Evolutionary conservation across 2,113 vertebrate species (phyloP), one percentile per base, ranked within the genome.

Genomic region (Callospermophilus lateralis): DNA sequence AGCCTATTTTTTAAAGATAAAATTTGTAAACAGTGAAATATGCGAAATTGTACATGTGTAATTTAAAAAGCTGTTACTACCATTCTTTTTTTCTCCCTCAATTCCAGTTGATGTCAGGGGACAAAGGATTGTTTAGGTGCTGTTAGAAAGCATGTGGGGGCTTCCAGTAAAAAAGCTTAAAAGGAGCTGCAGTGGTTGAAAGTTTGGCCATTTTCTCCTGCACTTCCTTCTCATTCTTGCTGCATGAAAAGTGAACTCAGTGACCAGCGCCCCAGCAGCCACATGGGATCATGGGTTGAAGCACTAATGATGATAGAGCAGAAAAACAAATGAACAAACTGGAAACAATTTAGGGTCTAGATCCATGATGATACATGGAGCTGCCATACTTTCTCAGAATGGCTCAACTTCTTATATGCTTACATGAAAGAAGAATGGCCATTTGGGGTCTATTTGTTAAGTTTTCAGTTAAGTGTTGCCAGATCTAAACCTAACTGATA

Each of bases 1-100:
- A 32, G 42, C 19, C n/a, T 84, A 15, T 12, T 34, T 74, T 81
- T 78, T 39, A 13, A 12, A 94, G 68, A 72, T 73, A 34, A 86
- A 86, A 78, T 68, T 63, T 78, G 53, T 37, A 77, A 86, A 61
- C 42, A 72, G 78, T 65, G 84, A 93, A 51, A 92, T 63, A 53
- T 9, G 65, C 16, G n/a, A 34, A 28, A 53, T 86, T 42, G 48
- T 77, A 67, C 72, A 32, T 10, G 8, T 79, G 32, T 78, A 58
- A 78, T 73, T 79, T 42, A 73, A 10, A 51, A 73, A 8, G 11
- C 84, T 68, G n/a, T n/a, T n/a, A n/a, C n/a, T n/a, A n/a, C n/a
- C n/a, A n/a, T n/a, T n/a, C n/a, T n/a, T n/a, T n/a, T 34, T 19
- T 51, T 20, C 10, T 63, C 19, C 19, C 2, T 65, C 55, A 37